Evolutionary conservation across 2,888 invertebrate species (phyloP), one percentile per base, ranked within the genome.

Genomic region (Amiota mariae): DNA sequence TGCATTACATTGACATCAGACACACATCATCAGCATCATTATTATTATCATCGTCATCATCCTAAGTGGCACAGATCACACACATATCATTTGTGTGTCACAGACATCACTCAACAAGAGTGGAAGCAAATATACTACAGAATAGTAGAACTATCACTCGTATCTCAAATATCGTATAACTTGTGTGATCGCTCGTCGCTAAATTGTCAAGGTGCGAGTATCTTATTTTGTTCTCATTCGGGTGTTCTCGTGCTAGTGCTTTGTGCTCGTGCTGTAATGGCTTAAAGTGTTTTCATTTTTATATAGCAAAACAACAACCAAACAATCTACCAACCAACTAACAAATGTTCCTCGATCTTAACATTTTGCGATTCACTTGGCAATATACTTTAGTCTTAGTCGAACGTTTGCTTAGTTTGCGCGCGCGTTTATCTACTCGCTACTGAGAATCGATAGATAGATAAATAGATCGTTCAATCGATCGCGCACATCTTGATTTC

Each of bases 261-360:
- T 24, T 3, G 24, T 24, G 24, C 24, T 24, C 24, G 24, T n/a
- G 49, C 67, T 49, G 51, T 67, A 54, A 68, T 68, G 67, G 67
- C 67, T 68, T 68, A 68, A 68, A 68, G 67, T 68, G 54, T 68
- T 68, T 67, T 68, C 18, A 20, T 68, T 68, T 68, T 68, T 68
- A 68, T 68, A 24, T 36, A 36, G 36, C 36, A 4, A 24, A 36
- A 2, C 36, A 36, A 36, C 36, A 36, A 36, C 36, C 36, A 36
- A 36, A 36, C 36, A 36, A 24, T 24, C 24, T 24, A 36, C 36
- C 36, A 36, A 24, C 3, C 24, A 2, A 36, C 36, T 6, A 36
- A 6, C 36, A 0, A 36, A 36, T 36, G 66, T 20, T 20, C 47
- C 49, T 15, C 51, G 54, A 18, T 12, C 20, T 68, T 51, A 54